phyloP scores from a whole-genome alignment of 2,113 vertebrate genomes.

The Chloropsis cyanopogon region DNA sequence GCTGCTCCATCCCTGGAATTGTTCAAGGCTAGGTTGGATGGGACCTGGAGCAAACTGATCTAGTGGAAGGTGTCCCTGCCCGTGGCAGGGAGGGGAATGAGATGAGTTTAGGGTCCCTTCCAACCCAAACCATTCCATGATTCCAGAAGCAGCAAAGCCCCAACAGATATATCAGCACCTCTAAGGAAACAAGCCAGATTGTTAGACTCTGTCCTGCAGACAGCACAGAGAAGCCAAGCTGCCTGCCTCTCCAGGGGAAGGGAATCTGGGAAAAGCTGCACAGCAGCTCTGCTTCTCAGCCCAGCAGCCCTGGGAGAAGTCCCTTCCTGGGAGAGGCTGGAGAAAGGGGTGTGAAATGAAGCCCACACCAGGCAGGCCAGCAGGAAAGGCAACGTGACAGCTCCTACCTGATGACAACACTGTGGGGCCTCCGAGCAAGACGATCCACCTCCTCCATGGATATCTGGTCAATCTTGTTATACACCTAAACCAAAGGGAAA shows the following conservation, averaged over 20 bases:
- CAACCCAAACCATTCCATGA: background rate
- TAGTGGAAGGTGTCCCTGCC: background rate
- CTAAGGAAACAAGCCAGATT: background rate
- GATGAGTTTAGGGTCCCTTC: background rate
- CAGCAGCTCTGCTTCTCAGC: background rate
- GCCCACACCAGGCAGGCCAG: background rate
- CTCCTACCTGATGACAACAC: constrained; percentile 92
- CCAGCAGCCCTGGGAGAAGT: background rate
- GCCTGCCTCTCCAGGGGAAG: background rate
- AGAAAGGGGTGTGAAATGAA: background rate
- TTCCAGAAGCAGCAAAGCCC: background rate
- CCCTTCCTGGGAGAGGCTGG: background rate
- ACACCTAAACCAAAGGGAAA: constrained; percentile 79
- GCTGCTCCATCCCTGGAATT: background rate
- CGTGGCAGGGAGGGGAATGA: background rate
- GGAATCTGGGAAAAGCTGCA: background rate
- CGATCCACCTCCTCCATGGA: constrained; percentile 97
- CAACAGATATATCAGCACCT: background rate
- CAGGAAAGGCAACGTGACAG: fast-evolving
- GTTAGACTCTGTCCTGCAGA: background rate
- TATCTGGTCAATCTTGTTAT: constrained; percentile 99
- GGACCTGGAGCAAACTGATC: background rate
- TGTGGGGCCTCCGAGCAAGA: constrained; percentile 86
- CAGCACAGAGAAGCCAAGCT: background rate
- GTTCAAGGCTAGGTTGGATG: background rate